These are phyloP conservation scores for Eupithecia dodoneata DNA, from an alignment of 2,888 invertebrate species.

Conservation along the genomic window DNA sequence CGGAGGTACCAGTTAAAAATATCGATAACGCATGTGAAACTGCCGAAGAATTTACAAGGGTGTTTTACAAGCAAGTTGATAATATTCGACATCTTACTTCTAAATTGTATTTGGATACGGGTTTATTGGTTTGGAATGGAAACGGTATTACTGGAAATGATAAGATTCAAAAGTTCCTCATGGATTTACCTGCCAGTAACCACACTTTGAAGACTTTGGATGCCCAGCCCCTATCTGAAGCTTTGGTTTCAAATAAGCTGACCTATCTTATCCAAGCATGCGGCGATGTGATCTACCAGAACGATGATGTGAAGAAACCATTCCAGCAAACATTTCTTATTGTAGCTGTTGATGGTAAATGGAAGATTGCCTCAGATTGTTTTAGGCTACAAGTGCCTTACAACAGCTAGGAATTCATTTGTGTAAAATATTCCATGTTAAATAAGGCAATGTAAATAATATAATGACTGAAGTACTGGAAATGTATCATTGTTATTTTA, in stretches of 20 bases:
- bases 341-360: constrained; percentile 94
- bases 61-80: constrained; percentile 95
- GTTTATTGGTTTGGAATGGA: constrained; percentile 96
- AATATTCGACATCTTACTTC: constrained; percentile 92
- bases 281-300: constrained; percentile 91
- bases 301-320: constrained; percentile 83
- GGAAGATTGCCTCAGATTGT: constrained; percentile 96
- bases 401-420: constrained; percentile 48
- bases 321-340: constrained; percentile 95
- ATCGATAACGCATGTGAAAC: constrained; percentile 92
- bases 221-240: constrained; percentile 92
- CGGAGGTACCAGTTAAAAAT: constrained; percentile 85
- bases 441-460: neutral
- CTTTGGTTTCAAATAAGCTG: constrained; percentile 89
- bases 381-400: constrained; percentile 90
- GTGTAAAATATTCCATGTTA: neutral
- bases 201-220: constrained; percentile 92
- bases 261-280: constrained; percentile 93
- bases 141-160: constrained; percentile 92
- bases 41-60: constrained; percentile 94
- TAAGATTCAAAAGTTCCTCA: constrained; percentile 93
- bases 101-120: constrained; percentile 92
- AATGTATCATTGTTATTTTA: neutral
- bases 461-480: neutral
- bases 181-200: constrained; percentile 91